Base-by-base conservation (phyloP, 2,888 invertebrate genomes). In the Drosophila macrospina region DNA sequence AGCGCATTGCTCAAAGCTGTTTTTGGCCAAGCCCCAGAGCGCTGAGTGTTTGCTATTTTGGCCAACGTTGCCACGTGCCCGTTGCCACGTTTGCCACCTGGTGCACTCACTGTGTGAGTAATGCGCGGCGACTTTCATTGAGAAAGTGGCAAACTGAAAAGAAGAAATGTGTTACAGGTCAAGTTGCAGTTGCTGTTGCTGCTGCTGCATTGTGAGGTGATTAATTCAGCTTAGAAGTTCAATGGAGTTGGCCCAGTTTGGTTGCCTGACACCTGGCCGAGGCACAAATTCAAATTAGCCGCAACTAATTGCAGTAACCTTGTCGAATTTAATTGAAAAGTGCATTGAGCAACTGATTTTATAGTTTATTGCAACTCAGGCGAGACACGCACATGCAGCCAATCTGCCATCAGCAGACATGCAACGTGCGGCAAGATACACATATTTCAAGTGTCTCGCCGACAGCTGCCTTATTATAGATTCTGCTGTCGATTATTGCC, bases 401-500 rank as follows among this genome's bases (percentile, higher is more conserved):
- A 55, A 86, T 84, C 86, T 65, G 59, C 72, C 72, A 80, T 71
- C 86, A 57, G 59, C 73, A 69, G 84, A 68, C 81, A 74, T 74
- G 86, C 74, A 74, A 59, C 39, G 42, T 41, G 41, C 42, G 37
- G 50, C 48, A 45, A 74, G 86, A 83, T 83, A 83, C 84, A 74
- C 66, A 82, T 86, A 80, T 73, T 79, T 82, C 81, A 87, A 87
- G 83, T 82, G 82, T 52, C 85, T 68, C 75, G 76, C 50, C 82
- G 83, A 83, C 82, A 86, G 87, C 83, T 78, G 85, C 85, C 85
- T 83, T 83, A 86, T 86, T 83, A 83, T 69, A 76, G 82, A 78
- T 86, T 74, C 81, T 55, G 70, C 60, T 34, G 64, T 52, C 59
- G 82, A 83, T 83, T 76, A 86, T 66, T 66, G 68, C 48, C 62